Evolutionary conservation across 2,797 vertebrate genomes (phyloP).

Genomic region (Spea hammondii): DNA sequence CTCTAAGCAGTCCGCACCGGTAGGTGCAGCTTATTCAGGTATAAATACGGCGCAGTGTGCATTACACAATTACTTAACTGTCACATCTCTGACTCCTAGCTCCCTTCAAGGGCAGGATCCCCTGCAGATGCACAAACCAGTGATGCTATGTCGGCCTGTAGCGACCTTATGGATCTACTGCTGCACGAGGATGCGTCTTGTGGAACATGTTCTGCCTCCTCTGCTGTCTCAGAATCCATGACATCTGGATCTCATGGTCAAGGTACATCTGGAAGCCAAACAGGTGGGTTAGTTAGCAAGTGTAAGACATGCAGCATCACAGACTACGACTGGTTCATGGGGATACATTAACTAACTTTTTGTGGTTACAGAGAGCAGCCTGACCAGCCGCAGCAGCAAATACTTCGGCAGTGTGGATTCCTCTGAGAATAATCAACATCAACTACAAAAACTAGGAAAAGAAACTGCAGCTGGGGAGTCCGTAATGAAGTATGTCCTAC

Average conservation of each 20-base stretch:
- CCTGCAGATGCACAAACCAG: conserved; percentile 71
- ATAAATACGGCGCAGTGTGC: neutral
- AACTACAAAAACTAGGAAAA: conserved; percentile 52
- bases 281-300: conserved; percentile 67
- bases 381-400: conserved; percentile 82
- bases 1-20: conserved; percentile 12
- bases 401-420: conserved; percentile 90
- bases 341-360: neutral
- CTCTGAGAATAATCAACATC: conserved; percentile 77
- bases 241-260: conserved; percentile 80
- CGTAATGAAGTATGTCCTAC: conserved; percentile 76
- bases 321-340: neutral
- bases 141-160: conserved; percentile 79
- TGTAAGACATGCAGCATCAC: neutral
- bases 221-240: conserved; percentile 73
- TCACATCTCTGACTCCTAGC: neutral
- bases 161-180: conserved; percentile 81
- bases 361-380: conserved; percentile 76
- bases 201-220: conserved; percentile 80
- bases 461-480: conserved; percentile 65
- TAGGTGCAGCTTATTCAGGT: neutral
- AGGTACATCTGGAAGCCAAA: conserved; percentile 72
- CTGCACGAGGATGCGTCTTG: conserved; percentile 85
- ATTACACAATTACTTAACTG: neutral
- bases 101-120: conserved; percentile 57